A percentile compares a stretch with the other conserved stretches of the same genome.
phyloP scores from a whole-genome alignment of 1,140 invertebrate species.

The Calliphora vicina region DNA sequence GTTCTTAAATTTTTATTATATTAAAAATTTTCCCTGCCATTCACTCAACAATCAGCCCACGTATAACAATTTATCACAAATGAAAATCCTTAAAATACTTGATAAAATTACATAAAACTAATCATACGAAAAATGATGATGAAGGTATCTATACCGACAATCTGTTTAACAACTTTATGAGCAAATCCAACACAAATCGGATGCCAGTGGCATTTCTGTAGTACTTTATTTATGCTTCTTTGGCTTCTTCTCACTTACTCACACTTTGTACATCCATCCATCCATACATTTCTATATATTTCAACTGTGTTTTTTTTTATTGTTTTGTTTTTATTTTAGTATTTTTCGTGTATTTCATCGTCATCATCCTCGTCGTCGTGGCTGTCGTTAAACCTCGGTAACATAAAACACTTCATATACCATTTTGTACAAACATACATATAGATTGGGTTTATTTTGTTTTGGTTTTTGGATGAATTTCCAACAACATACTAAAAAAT shows the following conservation, averaged over 20 bases:
- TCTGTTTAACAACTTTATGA: constrained; percentile 64
- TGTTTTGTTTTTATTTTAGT: neutral
- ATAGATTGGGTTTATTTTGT: too few relatives aligned
- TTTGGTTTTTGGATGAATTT: too few relatives aligned
- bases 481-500: too few relatives aligned
- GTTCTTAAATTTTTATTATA: too few relatives aligned
- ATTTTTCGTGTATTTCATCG: neutral
- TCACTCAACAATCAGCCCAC: neutral
- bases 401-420: neutral
- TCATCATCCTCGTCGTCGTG: neutral
- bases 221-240: neutral
- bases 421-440: too few relatives aligned
- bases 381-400: neutral
- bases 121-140: constrained; percentile 60
- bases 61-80: constrained; percentile 54
- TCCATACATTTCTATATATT: too few relatives aligned
- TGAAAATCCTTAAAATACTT: constrained; percentile 62
- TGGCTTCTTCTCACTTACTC: neutral
- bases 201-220: constrained; percentile 40
- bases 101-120: constrained; percentile 64
- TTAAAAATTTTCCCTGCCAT: too few relatives aligned
- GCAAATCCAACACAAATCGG: constrained; percentile 62
- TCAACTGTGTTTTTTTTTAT: neutral
- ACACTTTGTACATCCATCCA: too few relatives aligned
- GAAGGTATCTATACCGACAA: constrained; percentile 55